Evolutionary conservation across 2,113 vertebrate genomes (phyloP), one percentile per base, ranked within the genome.

Genomic region (Butorides virescens): DNA sequence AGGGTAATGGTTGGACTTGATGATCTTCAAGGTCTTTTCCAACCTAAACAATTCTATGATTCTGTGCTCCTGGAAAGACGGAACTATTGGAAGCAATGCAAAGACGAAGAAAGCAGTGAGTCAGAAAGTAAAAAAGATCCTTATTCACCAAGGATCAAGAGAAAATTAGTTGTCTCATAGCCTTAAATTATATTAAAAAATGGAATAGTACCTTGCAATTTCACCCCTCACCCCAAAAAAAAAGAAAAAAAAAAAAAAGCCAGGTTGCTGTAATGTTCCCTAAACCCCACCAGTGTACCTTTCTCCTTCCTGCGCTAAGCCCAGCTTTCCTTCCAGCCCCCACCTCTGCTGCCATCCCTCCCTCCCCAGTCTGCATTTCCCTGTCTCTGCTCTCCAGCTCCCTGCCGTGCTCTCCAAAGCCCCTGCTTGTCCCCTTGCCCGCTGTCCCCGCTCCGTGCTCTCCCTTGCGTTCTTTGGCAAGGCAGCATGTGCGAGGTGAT

Each of bases 381-480:
- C 49, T 15, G 1, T 5, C 7, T 1, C 22, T 32, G 32, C 67
- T 30, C 63, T 22, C 63, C 37, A 26, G 74, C 61, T 53, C 27
- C 46, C 30, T 42, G 21, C 63, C 25, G 8, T 4, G 27, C n/a
- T 32, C 25, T n/a, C 12, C n/a, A 19, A 19, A 4, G 8, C 49
- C 37, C 37, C 5, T 0, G 8, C 65, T 5, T 12, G 6, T 23
- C 21, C 17, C 61, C 17, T 12, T 13, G 13, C 42, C 42, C 13
- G 42, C 42, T 42, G 42, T 42, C 42, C 42, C 42, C 42, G 42
- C 42, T 3, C 52, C 10, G 0, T 3, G 10, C 68, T 42, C 9
- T 9, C 47, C 55, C 1, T 42, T 0, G 3, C 4, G 9, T 6
- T 63, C 32, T 1, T 0, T 37, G 59, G 25, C 36, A 5, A 10